Conservation (phyloP, 2,797 vertebrate species). For the Sarcophilus harrisii region DNA sequence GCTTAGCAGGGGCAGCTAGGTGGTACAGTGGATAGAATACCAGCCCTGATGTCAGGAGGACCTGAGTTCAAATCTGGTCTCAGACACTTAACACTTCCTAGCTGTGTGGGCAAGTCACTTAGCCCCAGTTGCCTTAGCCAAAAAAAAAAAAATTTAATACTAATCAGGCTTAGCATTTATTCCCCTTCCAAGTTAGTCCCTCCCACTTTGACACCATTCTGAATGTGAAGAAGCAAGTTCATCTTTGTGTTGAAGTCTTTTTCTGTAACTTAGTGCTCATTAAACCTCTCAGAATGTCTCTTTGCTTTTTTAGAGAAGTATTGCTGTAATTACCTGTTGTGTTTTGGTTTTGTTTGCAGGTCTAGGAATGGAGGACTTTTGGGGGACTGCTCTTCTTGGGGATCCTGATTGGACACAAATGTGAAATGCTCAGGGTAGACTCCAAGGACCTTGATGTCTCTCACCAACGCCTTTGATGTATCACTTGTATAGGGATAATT, state of each 20-base stretch:
- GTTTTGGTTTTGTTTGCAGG: constrained; percentile 68
- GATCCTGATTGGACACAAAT: constrained; percentile 49
- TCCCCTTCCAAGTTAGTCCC: not conserved
- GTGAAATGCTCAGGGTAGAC: not conserved
- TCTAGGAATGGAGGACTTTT: not conserved
- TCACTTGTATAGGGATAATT: not conserved
- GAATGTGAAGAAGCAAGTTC: not conserved
- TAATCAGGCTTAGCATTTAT: not conserved
- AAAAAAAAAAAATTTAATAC: no score
- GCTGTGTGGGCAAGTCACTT: no score
- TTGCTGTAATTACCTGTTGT: not conserved
- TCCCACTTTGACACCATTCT: not conserved
- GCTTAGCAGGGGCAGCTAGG: no score
- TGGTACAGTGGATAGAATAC: no score
- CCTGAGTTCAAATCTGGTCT: no score
- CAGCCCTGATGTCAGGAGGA: no score
- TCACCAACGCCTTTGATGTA: not conserved
- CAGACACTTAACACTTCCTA: no score
- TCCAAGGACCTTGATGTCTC: not conserved
- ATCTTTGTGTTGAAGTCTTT: not conserved
- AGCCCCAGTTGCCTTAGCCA: no score
- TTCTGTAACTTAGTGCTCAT: not conserved
- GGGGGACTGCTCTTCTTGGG: not conserved
- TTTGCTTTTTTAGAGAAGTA: not conserved
- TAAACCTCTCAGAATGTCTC: not conserved